Evolutionary conservation across 2,113 vertebrate species (phyloP).

Genomic region (Oncorhynchus masou): DNA sequence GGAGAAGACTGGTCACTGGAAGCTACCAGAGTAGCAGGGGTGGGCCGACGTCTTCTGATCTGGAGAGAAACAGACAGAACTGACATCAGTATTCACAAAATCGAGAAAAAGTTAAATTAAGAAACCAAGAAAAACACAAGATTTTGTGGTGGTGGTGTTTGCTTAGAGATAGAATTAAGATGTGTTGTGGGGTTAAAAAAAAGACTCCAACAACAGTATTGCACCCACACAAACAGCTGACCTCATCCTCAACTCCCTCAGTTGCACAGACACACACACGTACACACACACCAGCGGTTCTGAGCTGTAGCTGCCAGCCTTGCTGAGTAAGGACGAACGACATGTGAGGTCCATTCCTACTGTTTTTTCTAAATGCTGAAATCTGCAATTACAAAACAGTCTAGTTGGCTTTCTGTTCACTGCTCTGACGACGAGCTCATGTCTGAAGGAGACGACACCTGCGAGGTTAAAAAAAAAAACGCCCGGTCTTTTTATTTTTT

Average conservation of each 20-base stretch:
- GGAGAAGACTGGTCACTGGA: slow-evolving; percentile 93
- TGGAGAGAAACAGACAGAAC: slow-evolving; percentile 44
- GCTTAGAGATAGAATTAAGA: neutral
- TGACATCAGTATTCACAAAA: neutral
- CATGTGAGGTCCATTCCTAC: slow-evolving; percentile 10
- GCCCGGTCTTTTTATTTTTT: too few species aligned
- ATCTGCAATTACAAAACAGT: slow-evolving; percentile 31
- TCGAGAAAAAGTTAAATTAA: neutral
- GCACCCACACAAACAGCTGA: neutral
- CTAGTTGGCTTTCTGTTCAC: neutral
- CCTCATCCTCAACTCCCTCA: neutral
- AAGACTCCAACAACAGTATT: neutral
- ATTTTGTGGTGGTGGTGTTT: neutral
- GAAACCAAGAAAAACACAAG: neutral
- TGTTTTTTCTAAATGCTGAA: slow-evolving; percentile 37
- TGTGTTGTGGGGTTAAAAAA: neutral
- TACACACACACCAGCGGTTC: neutral
- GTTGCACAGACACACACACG: neutral
- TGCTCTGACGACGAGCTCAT: too few species aligned
- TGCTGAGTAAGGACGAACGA: slow-evolving; percentile 29
- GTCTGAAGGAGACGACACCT: too few species aligned
- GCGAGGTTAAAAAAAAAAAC: too few species aligned
- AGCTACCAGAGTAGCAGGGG: slow-evolving; percentile 87
- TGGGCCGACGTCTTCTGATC: slow-evolving; percentile 90
- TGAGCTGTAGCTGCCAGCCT: neutral